A percentile compares a stretch with the other conserved stretches of the same genome.
Conservation (phyloP, 2,113 vertebrate genomes). For the Pachyramphus minor region DNA sequence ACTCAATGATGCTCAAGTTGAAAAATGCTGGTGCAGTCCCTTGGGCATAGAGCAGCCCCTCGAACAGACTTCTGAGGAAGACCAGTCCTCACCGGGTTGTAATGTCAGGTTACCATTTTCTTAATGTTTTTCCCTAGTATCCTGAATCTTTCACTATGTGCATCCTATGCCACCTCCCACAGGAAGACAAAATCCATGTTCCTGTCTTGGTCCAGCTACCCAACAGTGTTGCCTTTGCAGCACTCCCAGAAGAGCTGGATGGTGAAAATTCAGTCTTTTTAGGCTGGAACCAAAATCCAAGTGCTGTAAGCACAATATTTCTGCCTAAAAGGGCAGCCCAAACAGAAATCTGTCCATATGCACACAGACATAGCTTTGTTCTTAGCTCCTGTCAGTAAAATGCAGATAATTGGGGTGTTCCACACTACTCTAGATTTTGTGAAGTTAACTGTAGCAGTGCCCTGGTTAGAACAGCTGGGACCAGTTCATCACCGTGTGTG, state of each 20-base stretch:
- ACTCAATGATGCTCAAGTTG: neutral
- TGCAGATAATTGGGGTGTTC: neutral
- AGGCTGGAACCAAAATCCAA: too few species aligned
- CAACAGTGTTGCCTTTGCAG: neutral
- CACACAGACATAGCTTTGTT: accelerated
- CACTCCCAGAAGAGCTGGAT: neutral
- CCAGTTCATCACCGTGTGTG: too few species aligned
- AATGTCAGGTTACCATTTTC: neutral
- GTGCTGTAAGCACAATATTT: neutral
- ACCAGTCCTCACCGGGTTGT: accelerated
- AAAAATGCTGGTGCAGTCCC: neutral
- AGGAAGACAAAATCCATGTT: neutral
- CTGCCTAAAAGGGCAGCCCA: neutral
- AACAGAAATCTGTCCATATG: neutral
- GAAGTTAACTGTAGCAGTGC: neutral
- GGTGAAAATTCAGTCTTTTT: neutral
- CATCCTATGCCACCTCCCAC: accelerated
- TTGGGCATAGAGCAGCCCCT: neutral
- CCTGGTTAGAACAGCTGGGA: too few species aligned
- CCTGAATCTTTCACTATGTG: neutral
- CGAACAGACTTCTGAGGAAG: neutral
- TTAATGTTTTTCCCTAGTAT: neutral
- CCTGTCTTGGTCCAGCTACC: neutral
- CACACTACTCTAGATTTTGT: neutral
- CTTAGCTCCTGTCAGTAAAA: neutral